Base-by-base conservation (phyloP, 2,888 invertebrate genomes). In the Pseudanteris insignis region DNA sequence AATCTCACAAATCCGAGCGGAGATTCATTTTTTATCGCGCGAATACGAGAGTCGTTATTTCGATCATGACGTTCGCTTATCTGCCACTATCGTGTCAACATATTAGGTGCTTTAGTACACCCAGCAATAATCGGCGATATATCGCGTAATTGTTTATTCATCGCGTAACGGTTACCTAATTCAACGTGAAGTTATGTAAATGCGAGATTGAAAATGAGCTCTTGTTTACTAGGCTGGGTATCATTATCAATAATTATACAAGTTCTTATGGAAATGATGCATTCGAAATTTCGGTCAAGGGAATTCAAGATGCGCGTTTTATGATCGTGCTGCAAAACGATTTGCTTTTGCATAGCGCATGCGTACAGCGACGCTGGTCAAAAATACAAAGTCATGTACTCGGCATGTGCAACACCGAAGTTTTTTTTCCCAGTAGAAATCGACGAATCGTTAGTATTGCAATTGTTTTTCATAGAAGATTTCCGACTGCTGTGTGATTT, bases 221-320 rank as follows among this genome's bases (percentile, higher is more conserved):
- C 58, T 58, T 63, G 58, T 63, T 58, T 63, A 63, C 58, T 58
- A 50, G 51, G 58, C 54, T 63, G 53, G 46, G 59, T 59, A 58
- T 63, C 63, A 63, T 63, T 63, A 62, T 62, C 62, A 62, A 55
- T 50, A 62, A 62, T 58, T 63, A 62, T 62, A 51, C 46, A 55
- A 57, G 44, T 34, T 46, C 33, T 62, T 62, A 63, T 53, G 63
- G 63, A 54, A 59, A 59, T 63, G 50, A 55, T 63, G 50, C 48
- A 54, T 50, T 18, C 40, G 10, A 58, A 59, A 63, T 63, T 63
- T 63, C 63, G 63, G 63, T 63, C 63, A 63, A 59, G 63, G 63
- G 33, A 59, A 63, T 59, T 46, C 37, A 24, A 59, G 50, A 55
- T 58, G 55, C 41, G 15, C 54, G 15, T 40, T 54, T 55, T 50